These are phyloP conservation scores for Stenolophus ochropezus DNA, from an alignment of 2,888 invertebrate genomes.

Conservation along the genomic window DNA sequence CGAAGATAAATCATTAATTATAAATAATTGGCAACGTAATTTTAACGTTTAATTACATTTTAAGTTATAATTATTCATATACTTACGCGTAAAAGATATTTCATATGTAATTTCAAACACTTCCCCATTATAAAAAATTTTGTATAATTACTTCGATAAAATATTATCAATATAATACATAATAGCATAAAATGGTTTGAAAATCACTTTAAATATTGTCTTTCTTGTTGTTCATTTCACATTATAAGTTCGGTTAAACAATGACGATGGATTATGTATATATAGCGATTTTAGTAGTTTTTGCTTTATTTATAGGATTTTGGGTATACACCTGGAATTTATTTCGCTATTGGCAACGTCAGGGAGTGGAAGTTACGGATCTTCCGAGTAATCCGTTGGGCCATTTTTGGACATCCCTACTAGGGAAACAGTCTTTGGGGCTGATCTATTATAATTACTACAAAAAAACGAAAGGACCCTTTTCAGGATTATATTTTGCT, in stretches of 20 bases:
- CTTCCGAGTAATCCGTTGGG: slow-evolving; percentile 24
- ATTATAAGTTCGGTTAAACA: neutral
- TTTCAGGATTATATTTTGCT: slow-evolving; percentile 46
- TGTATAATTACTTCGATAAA: neutral
- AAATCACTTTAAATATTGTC: neutral
- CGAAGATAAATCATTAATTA: no score
- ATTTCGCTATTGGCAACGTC: slow-evolving; percentile 23
- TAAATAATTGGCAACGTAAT: no score
- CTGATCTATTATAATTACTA: neutral
- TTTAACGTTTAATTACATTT: no score
- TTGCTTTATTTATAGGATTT: neutral
- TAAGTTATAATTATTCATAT: no score
- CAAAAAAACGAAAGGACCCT: slow-evolving; percentile 14
- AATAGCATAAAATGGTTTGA: neutral
- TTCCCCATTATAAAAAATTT: no score
- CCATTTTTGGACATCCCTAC: neutral
- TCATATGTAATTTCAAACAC: no score
- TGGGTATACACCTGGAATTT: neutral
- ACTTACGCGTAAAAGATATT: no score
- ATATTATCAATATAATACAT: neutral
- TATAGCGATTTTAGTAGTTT: neutral
- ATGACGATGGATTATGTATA: neutral
- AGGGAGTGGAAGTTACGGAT: slow-evolving; percentile 3
- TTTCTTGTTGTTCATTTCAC: neutral
- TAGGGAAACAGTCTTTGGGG: neutral